Conservation (phyloP, 2,888 invertebrate species). For the Yponomeuta evonymella region DNA sequence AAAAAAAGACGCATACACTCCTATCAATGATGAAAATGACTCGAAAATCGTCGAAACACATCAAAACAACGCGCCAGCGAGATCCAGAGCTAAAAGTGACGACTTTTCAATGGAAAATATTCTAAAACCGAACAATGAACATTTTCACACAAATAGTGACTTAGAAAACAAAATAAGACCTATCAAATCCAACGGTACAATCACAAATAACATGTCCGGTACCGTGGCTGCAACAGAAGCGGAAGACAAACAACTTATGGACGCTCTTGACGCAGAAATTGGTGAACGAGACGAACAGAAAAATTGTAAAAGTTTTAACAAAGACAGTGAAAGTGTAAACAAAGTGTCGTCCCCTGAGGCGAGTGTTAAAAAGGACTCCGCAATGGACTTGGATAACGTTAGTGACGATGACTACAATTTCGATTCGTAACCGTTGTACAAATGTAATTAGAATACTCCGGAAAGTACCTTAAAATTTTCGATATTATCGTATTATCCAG, state of each 20-base stretch:
- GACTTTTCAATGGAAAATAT: not conserved
- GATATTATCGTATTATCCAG: too few species aligned
- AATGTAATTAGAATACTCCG: not conserved
- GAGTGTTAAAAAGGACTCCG: not conserved
- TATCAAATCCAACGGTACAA: not conserved
- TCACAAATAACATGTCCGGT: not conserved
- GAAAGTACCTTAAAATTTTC: too few species aligned
- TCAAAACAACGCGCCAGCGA: not conserved
- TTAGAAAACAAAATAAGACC: not conserved
- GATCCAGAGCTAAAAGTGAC: not conserved
- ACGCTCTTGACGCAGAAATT: not conserved
- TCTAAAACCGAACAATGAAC: not conserved
- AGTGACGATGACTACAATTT: constrained; percentile 24
- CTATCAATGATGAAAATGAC: too few species aligned
- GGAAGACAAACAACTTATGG: constrained; percentile 4
- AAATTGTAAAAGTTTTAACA: not conserved
- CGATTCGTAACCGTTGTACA: constrained; percentile 17
- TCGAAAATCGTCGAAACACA: not conserved
- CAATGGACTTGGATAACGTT: constrained; percentile 20
- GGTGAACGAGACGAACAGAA: not conserved
- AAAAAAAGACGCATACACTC: too few species aligned
- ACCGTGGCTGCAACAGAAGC: not conserved
- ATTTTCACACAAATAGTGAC: not conserved
- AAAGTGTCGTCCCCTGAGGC: not conserved
- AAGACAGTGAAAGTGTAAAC: not conserved